Conservation (phyloP, 1,140 invertebrate genomes). For the Palaemon carinicauda region DNA sequence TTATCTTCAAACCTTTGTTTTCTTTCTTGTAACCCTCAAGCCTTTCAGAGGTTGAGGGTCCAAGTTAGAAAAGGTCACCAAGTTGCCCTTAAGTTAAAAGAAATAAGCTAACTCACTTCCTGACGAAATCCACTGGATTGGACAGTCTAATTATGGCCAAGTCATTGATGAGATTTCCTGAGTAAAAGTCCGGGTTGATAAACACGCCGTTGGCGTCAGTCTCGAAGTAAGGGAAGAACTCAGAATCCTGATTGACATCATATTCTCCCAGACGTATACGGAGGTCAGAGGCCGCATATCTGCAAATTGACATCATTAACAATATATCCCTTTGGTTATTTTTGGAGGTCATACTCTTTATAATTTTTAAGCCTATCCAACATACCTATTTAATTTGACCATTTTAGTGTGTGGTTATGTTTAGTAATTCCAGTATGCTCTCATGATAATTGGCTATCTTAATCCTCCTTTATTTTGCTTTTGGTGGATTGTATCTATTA, state of each 20-base stretch:
- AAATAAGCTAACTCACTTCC: conserved; percentile 63
- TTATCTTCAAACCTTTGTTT: too few relatives aligned
- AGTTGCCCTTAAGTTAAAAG: background rate
- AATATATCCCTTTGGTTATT: background rate
- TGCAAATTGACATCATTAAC: background rate
- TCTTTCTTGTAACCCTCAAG: too few relatives aligned
- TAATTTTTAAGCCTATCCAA: too few relatives aligned
- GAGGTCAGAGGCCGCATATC: conserved; percentile 73
- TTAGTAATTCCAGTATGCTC: too few relatives aligned
- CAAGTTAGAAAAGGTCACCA: background rate
- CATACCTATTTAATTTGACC: too few relatives aligned
- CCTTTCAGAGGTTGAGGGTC: too few relatives aligned
- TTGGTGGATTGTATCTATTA: background rate
- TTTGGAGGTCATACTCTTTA: too few relatives aligned
- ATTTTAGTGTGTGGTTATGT: too few relatives aligned
- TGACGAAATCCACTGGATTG: conserved; percentile 80
- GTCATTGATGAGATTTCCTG: conserved; percentile 91
- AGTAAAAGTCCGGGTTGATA: conserved; percentile 90
- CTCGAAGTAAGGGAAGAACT: conserved; percentile 93
- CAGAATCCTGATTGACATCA: conserved; percentile 94
- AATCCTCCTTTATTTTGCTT: too few relatives aligned
- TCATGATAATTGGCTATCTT: too few relatives aligned
- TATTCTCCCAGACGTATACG: conserved; percentile 90
- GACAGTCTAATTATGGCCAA: conserved; percentile 85
- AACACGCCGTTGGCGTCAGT: conserved; percentile 80